phyloP scores from a whole-genome alignment of 2,113 vertebrate genomes.

The Nematolebias whitei region DNA sequence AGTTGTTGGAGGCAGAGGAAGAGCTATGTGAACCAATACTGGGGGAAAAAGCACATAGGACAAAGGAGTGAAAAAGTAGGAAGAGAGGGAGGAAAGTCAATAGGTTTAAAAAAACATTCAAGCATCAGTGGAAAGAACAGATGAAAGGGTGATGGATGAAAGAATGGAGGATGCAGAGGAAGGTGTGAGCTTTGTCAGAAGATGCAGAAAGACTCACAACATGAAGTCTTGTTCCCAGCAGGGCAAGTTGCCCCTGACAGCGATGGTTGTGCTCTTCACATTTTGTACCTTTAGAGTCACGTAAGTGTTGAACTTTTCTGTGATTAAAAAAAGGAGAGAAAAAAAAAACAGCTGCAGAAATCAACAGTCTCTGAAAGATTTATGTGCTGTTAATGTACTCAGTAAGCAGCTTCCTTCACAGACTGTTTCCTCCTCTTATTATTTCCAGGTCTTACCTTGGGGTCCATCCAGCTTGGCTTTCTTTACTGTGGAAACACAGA shows the following conservation, averaged over 20 bases:
- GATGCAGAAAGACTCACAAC: constrained; percentile 88
- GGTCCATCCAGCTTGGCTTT: constrained; percentile 97
- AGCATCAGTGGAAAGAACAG: constrained; percentile 23
- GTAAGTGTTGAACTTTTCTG: constrained; percentile 98
- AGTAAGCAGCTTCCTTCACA: constrained; percentile 13
- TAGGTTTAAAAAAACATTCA: constrained; percentile 21
- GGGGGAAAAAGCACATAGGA: constrained; percentile 46
- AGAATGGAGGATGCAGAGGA: constrained; percentile 22
- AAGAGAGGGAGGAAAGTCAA: constrained; percentile 16
- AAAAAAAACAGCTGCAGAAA: background rate
- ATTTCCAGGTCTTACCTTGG: constrained; percentile 86
- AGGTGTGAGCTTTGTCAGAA: constrained; percentile 24
- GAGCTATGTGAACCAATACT: constrained; percentile 44
- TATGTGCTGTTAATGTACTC: background rate
- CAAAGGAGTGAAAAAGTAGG: constrained; percentile 26
- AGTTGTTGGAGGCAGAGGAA: constrained; percentile 27
- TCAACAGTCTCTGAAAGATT: background rate
- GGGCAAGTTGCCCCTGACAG: constrained; percentile 91
- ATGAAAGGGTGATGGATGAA: constrained; percentile 17
- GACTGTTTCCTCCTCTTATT: constrained; percentile 23
- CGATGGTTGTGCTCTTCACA: constrained; percentile 98
- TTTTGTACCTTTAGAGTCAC: constrained; percentile 99
- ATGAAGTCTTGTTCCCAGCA: constrained; percentile 99
- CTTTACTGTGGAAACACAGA: constrained; percentile 88
- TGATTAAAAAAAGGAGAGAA: constrained; percentile 13